phyloP scores from a whole-genome alignment of 2,888 invertebrate genomes.

The Tachina lurida region DNA sequence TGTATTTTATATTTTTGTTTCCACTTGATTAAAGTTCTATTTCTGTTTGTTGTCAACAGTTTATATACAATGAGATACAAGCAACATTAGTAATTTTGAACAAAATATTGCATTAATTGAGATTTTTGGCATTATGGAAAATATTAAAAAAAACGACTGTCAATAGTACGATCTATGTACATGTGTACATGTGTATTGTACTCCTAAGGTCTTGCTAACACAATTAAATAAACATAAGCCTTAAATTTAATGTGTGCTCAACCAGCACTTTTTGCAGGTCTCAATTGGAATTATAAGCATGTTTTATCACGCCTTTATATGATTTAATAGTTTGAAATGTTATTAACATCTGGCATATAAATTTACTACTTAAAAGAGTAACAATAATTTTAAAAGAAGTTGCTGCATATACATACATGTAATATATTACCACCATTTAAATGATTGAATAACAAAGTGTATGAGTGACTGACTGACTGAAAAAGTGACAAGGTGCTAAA shows the following conservation, averaged over 20 bases:
- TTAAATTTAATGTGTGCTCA: background rate
- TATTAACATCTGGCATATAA: constrained; percentile 67
- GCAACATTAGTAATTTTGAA: no score
- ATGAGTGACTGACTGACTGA: constrained; percentile 48
- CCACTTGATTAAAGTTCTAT: no score
- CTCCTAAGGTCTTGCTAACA: background rate
- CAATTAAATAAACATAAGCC: constrained; percentile 25
- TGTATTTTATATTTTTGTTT: no score
- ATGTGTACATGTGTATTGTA: no score
- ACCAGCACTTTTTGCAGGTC: background rate
- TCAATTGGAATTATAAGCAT: constrained; percentile 54
- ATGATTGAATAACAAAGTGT: constrained; percentile 49
- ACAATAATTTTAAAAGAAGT: constrained; percentile 35
- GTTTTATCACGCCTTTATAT: constrained; percentile 70
- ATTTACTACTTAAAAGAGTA: constrained; percentile 4
- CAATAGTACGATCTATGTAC: no score
- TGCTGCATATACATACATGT: constrained; percentile 25
- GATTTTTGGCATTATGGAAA: no score
- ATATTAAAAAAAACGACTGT: no score
- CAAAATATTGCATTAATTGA: no score
- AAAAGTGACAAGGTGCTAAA: constrained; percentile 69
- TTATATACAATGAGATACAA: no score
- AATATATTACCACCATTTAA: constrained; percentile 48
- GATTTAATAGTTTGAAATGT: constrained; percentile 65
- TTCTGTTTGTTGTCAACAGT: no score